Percentiles rank a stretch among this genome's conserved stretches.
These are phyloP conservation scores for Chondrilla cf. caribensis DNA, from an alignment of 37 sponge, comb jelly and placozoan genomes.

Conservation along the genomic window DNA sequence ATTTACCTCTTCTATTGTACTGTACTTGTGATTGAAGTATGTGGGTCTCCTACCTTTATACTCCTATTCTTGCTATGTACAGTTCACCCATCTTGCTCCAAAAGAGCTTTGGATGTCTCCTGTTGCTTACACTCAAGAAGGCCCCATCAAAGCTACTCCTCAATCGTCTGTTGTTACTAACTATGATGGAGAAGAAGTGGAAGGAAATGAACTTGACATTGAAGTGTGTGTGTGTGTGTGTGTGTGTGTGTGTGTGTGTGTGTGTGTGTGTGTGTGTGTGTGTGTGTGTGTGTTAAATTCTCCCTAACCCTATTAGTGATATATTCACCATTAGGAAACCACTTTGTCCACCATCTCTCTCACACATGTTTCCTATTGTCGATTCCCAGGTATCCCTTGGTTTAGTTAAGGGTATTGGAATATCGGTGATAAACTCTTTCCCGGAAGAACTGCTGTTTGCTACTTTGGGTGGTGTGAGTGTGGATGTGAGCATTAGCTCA, in stretches of 20 bases:
- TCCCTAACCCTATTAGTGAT: too few relatives aligned
- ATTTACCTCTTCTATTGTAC: too few relatives aligned
- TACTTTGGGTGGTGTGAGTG: slow-evolving; percentile 48
- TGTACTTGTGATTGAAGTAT: too few relatives aligned
- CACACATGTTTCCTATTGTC: too few relatives aligned
- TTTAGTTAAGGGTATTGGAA: slow-evolving; percentile 60
- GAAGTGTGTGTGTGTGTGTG: neutral
- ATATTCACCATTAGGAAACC: too few relatives aligned
- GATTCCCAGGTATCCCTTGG: slow-evolving; percentile 43
- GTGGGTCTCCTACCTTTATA: too few relatives aligned
- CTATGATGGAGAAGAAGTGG: neutral
- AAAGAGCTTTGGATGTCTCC: slow-evolving; percentile 1
- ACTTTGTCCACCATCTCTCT: too few relatives aligned
- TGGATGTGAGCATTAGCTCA: slow-evolving; percentile 7
- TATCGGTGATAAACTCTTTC: slow-evolving; percentile 77
- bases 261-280: too few relatives aligned
- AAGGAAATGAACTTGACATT: neutral
- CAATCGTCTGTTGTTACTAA: neutral
- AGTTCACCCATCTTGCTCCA: slow-evolving; percentile 10
- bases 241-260: slow-evolving; percentile 8
- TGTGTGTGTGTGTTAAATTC: neutral
- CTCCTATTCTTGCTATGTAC: too few relatives aligned
- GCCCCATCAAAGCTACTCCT: neutral
- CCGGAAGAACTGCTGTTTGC: slow-evolving; percentile 81
- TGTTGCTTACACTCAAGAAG: neutral